Evolutionary conservation across 2,113 vertebrate genomes (phyloP).

Genomic region (Ciconia boyciana): DNA sequence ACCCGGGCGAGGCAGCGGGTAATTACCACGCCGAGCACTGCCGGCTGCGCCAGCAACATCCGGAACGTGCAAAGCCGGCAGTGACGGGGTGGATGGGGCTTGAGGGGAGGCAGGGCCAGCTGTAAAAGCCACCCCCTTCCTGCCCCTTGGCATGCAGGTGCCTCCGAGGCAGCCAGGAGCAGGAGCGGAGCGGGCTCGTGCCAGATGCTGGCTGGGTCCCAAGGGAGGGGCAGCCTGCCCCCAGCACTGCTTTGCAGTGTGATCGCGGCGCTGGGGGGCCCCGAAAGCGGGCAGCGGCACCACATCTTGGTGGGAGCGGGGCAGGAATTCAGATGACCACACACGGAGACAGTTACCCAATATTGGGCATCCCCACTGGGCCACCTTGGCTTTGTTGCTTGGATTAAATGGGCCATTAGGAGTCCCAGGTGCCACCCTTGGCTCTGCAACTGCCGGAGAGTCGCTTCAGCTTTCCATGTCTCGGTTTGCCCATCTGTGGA

Average conservation of each 20-base stretch:
- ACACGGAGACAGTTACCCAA: not conserved
- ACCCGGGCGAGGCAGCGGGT: not conserved
- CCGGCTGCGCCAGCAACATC: not conserved
- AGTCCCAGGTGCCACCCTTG: not conserved
- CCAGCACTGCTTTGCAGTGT: not conserved
- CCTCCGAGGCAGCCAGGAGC: not conserved
- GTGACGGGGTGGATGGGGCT: not conserved
- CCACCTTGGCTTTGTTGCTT: not conserved
- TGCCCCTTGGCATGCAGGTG: not conserved
- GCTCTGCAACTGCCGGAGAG: not conserved
- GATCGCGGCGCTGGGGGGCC: not conserved
- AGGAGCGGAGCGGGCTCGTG: rapidly evolving
- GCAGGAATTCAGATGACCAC: not conserved
- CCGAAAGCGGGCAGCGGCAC: not conserved
- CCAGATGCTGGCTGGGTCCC: not conserved
- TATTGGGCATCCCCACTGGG: not conserved
- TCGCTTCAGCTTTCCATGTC: not conserved
- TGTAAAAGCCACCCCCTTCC: not conserved
- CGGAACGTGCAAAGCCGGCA: not conserved
- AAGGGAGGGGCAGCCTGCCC: not conserved
- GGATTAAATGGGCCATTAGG: not conserved
- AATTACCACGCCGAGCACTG: not conserved
- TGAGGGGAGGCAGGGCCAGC: not conserved
- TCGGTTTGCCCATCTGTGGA: not conserved
- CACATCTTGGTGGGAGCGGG: rapidly evolving